These are phyloP conservation scores for Achroia grisella DNA, from an alignment of 1,140 invertebrate species.

Conservation along the genomic window DNA sequence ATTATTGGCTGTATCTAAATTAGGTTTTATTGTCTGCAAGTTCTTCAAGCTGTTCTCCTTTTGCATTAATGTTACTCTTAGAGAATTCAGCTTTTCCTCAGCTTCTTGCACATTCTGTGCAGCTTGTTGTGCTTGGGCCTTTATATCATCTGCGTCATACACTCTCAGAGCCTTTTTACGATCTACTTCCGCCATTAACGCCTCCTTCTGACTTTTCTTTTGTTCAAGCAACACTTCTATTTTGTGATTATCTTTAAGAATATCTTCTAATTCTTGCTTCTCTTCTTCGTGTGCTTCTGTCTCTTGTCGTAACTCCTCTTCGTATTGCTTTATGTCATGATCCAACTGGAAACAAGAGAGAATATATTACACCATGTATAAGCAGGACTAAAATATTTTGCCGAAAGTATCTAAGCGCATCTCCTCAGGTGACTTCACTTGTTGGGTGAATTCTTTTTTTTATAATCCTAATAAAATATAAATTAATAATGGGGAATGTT, in stretches of 20 bases:
- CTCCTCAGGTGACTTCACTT: too few species aligned
- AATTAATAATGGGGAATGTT: too few species aligned
- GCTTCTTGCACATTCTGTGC: slow-evolving; percentile 41
- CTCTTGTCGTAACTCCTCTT: slow-evolving; percentile 49
- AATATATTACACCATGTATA: too few species aligned
- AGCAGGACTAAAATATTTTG: too few species aligned
- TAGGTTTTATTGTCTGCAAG: slow-evolving; percentile 49
- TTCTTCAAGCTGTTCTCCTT: slow-evolving; percentile 53
- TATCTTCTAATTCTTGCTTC: slow-evolving; percentile 32
- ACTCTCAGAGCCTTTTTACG: slow-evolving; percentile 46
- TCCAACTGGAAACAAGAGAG: slow-evolving; percentile 30
- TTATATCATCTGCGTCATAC: slow-evolving; percentile 55
- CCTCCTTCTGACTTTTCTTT: slow-evolving; percentile 40
- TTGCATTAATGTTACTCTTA: slow-evolving; percentile 34
- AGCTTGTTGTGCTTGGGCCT: slow-evolving; percentile 36
- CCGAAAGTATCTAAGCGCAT: too few species aligned
- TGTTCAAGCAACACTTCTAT: slow-evolving; percentile 41
- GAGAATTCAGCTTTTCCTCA: slow-evolving; percentile 36
- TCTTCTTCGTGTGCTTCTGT: slow-evolving; percentile 35
- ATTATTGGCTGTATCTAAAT: slow-evolving; percentile 41
- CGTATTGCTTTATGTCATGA: slow-evolving; percentile 35
- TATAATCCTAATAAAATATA: too few species aligned
- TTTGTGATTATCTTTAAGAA: slow-evolving; percentile 36
- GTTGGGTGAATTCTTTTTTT: too few species aligned
- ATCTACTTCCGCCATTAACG: slow-evolving; percentile 39